phyloP scores from a whole-genome alignment of 2,113 vertebrate genomes.

The Manacus vitellinus region DNA sequence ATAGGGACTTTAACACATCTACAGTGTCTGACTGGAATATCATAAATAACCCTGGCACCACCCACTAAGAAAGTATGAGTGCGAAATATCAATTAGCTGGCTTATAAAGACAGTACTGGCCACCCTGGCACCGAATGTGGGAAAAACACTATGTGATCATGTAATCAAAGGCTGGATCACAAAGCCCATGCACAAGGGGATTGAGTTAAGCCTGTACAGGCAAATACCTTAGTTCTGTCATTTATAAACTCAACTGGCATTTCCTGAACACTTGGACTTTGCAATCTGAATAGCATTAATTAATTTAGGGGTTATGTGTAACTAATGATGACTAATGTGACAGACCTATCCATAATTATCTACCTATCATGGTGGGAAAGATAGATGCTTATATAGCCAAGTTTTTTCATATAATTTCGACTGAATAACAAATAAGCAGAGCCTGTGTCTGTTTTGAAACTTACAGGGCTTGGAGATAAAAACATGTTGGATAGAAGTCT shows the following conservation, averaged over 20 bases:
- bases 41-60: neutral
- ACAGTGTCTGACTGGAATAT: neutral
- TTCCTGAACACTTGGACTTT: constrained; percentile 17
- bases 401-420: neutral
- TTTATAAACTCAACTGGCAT: neutral
- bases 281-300: constrained; percentile 9
- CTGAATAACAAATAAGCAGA: neutral
- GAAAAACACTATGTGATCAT: neutral
- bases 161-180: constrained; percentile 18
- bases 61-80: neutral
- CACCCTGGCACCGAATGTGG: neutral
- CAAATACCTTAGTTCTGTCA: neutral
- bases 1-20: neutral
- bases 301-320: neutral
- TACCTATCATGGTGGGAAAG: neutral
- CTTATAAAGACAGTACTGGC: neutral
- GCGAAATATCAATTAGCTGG: neutral
- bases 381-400: neutral
- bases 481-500: neutral
- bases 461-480: neutral
- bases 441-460: neutral
- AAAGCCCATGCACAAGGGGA: neutral
- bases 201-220: neutral
- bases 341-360: neutral
- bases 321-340: neutral